These are phyloP conservation scores for Macrotus californicus DNA, from an alignment of 2,113 vertebrate species.

Conservation along the genomic window DNA sequence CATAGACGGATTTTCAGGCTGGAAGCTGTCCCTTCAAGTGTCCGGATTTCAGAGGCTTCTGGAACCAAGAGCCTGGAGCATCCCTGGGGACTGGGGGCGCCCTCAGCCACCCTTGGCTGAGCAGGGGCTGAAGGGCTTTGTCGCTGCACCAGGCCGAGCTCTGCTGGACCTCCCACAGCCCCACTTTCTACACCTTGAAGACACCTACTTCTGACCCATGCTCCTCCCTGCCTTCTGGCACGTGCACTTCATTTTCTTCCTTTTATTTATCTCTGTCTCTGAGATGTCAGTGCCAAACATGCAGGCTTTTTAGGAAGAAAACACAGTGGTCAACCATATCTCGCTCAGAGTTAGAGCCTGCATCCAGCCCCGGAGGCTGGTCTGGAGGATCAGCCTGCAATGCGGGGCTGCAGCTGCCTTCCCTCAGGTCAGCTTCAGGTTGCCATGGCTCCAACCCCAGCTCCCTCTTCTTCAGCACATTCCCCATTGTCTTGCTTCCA, in stretches of 20 bases:
- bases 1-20: background rate
- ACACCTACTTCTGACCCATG: background rate
- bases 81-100: background rate
- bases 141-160: background rate
- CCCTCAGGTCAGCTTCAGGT: background rate
- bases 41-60: background rate
- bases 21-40: background rate
- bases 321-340: background rate
- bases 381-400: background rate
- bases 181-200: background rate
- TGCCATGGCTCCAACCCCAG: background rate
- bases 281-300: constrained; percentile 15
- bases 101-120: background rate
- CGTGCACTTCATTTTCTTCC: background rate
- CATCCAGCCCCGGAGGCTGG: background rate
- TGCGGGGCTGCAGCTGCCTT: background rate
- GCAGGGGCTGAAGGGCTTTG: background rate
- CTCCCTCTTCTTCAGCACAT: background rate
- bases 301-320: background rate
- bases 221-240: background rate
- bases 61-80: background rate
- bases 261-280: background rate
- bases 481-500: background rate
- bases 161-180: background rate
- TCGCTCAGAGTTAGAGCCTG: background rate